Evolutionary conservation across 2,888 invertebrate genomes (phyloP).

Genomic region (Tipula vernalis): DNA sequence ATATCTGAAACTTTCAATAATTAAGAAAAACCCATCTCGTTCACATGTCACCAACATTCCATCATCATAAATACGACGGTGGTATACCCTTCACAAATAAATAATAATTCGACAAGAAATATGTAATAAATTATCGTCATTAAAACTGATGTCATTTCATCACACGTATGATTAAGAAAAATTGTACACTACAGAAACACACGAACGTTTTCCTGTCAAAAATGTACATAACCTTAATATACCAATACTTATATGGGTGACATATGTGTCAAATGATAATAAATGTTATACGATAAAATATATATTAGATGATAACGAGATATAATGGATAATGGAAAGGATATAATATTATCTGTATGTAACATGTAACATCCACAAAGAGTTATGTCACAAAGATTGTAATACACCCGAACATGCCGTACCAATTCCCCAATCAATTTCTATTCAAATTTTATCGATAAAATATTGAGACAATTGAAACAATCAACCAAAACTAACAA

Average conservation of each 20-base stretch:
- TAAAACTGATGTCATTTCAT: not conserved
- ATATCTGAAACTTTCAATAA: not conserved
- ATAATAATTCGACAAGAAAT: constrained; percentile 4
- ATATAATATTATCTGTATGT: not conserved
- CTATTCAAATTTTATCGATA: constrained; percentile 4
- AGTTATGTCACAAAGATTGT: not conserved
- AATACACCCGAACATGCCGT: not conserved
- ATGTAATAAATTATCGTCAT: not conserved
- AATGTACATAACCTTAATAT: not conserved
- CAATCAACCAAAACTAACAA: constrained; percentile 4
- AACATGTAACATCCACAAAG: not conserved
- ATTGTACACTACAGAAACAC: not conserved
- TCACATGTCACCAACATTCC: not conserved
- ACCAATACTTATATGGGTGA: not conserved
- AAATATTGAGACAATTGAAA: not conserved
- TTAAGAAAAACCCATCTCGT: not conserved
- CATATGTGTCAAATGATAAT: not conserved
- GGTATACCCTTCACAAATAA: not conserved
- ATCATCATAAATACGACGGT: not conserved
- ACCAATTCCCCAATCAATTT: not conserved
- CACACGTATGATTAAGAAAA: not conserved
- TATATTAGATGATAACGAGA: not conserved
- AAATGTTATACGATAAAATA: not conserved
- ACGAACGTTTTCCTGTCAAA: not conserved
- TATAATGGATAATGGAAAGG: not conserved